Evolutionary conservation across 2,888 invertebrate genomes (phyloP).

Genomic region (Cheilosia vernalis): DNA sequence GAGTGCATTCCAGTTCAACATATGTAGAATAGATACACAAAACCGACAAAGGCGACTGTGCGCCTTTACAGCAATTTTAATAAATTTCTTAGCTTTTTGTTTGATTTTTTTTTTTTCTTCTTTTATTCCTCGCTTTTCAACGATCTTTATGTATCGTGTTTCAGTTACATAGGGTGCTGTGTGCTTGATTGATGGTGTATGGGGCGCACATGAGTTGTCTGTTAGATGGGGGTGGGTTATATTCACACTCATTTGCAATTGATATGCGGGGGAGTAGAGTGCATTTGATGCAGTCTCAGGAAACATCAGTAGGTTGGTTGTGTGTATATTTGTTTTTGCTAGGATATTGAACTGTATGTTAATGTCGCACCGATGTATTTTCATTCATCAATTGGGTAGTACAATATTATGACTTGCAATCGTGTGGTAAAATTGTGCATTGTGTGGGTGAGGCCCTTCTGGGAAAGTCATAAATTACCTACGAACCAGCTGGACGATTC

Average conservation of each 20-base stretch:
- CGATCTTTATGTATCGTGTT: slow-evolving; percentile 56
- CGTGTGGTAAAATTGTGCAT: not conserved
- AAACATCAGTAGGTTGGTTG: slow-evolving; percentile 28
- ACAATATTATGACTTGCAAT: not conserved
- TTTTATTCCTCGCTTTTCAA: slow-evolving; percentile 13
- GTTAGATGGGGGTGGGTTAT: not conserved
- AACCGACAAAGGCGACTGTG: slow-evolving; percentile 22
- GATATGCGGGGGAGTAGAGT: slow-evolving; percentile 35
- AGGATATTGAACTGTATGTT: slow-evolving; percentile 53
- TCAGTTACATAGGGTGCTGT: slow-evolving; percentile 64
- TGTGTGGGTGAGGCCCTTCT: not conserved
- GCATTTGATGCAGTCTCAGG: slow-evolving; percentile 50
- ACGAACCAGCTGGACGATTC: no score
- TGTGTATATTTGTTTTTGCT: slow-evolving; percentile 44
- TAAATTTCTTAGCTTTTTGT: slow-evolving; percentile 11
- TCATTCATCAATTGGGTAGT: slow-evolving; percentile 31
- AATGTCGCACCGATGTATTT: slow-evolving; percentile 2
- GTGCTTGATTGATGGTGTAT: slow-evolving; percentile 51
- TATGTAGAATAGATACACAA: slow-evolving; percentile 51
- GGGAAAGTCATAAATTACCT: no score
- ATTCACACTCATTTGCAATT: slow-evolving; percentile 10
- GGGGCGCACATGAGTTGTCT: slow-evolving; percentile 21
- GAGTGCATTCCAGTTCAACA: slow-evolving; percentile 17
- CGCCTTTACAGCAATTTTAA: slow-evolving; percentile 49
- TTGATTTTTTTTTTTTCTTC: slow-evolving; percentile 19